Evolutionary conservation across 2,888 invertebrate genomes (phyloP), one percentile per base, ranked within the genome.

Genomic region (Orchestes rusci): DNA sequence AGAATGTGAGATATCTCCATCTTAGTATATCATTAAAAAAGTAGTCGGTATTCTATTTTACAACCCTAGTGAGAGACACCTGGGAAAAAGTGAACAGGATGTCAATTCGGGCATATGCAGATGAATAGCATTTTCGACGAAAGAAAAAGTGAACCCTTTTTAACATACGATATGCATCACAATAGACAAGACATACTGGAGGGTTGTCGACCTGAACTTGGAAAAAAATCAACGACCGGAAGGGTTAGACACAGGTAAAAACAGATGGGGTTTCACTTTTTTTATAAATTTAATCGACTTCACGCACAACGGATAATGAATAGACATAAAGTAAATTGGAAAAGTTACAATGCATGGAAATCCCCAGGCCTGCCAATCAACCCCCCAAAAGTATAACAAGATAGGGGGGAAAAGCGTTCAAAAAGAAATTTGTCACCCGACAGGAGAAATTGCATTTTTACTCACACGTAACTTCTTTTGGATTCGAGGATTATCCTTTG

Each of bases 361-460:
- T n/a, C n/a, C n/a, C n/a, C 32, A 38, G 39, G 13, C 18, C 35
- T 38, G 48, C 44, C 48, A 48, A 48, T 48, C 48, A 48, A n/a
- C n/a, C n/a, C 33, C 31, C 31, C 34, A 37, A 49, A 45, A 39
- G 50, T 46, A 50, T 46, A 50, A 50, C 50, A 43, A 50, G 50
- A 50, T 43, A 50, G 43, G 43, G 43, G 43, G 46, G 43, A 46
- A 32, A 45, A 39, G 38, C 47, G 41, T 47, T 47, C 46, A 50
- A 47, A 50, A 46, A 47, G 47, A 47, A 50, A 51, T 51, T 51
- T 51, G 51, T 51, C 51, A 48, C 27, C 45, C 45, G 19, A 31
- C 35, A n/a, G 38, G 31, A 35, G 43, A 48, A 51, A 51, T 51
- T 51, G 51, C 51, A 51, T 51, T 51, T 51, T 51, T 51, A 48